Evolutionary conservation across 30 jellyfish, hydroid and myxozoan species (phyloP).

Genomic region (Chironex yamaguchii): DNA sequence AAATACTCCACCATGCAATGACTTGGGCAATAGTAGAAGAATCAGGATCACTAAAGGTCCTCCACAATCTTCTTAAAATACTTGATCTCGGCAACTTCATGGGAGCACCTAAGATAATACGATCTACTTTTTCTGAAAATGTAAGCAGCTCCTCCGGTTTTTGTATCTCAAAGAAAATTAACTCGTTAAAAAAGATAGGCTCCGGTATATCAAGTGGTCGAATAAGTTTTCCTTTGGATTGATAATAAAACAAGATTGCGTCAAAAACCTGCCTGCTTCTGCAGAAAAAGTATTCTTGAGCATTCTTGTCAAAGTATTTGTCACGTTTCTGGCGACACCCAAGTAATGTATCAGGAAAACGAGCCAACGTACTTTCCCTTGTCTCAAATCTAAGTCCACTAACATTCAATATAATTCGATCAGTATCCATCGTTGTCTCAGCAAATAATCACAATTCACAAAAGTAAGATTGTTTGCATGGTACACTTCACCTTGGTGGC

Average conservation of each 20-base stretch:
- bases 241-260: conserved; percentile 82
- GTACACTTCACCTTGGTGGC: too few species aligned
- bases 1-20: conserved; percentile 25
- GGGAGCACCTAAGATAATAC: conserved; percentile 54
- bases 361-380: conserved; percentile 77
- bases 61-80: conserved; percentile 46
- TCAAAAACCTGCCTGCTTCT: conserved; percentile 81
- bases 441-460: too few species aligned
- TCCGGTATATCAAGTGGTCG: conserved; percentile 76
- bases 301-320: conserved; percentile 47
- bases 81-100: conserved; percentile 45
- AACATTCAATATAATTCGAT: conserved; percentile 69
- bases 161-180: conserved; percentile 73
- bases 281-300: conserved; percentile 67
- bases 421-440: too few species aligned
- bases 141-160: conserved; percentile 36
- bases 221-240: conserved; percentile 72
- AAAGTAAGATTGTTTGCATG: too few species aligned
- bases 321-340: conserved; percentile 70
- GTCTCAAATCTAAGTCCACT: conserved; percentile 88
- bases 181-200: conserved; percentile 61
- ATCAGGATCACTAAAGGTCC: conserved; percentile 37
- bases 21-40: conserved; percentile 53
- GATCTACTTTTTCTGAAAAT: conserved; percentile 74
- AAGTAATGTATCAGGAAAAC: conserved; percentile 83